A percentile compares a stretch with the other conserved stretches of the same genome.
Conservation (phyloP, 2,797 vertebrate genomes). For the Squalus acanthias region DNA sequence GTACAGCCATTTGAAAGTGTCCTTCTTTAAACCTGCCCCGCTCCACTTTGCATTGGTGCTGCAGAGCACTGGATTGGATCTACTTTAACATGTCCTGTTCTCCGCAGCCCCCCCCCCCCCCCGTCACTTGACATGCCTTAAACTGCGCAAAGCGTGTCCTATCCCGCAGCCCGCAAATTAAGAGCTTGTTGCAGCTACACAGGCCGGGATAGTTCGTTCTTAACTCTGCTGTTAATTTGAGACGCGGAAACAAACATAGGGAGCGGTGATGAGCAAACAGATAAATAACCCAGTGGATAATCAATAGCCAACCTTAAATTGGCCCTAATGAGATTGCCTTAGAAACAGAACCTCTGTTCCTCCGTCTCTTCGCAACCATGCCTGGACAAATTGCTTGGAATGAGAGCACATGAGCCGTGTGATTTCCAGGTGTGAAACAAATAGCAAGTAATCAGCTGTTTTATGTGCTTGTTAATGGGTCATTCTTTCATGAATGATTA, state of each 20-base stretch:
- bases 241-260: not conserved
- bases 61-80: not conserved
- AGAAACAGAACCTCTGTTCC: slow-evolving; percentile 51
- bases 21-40: not conserved
- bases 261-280: not conserved
- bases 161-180: not conserved
- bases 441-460: not conserved
- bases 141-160: too few species aligned
- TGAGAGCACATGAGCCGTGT: slow-evolving; percentile 24
- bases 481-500: slow-evolving; percentile 1
- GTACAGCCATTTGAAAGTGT: not conserved
- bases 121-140: not conserved
- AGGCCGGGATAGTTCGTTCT: not conserved
- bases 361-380: slow-evolving; percentile 41
- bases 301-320: slow-evolving; percentile 37
- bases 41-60: not conserved
- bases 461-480: not conserved
- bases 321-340: slow-evolving; percentile 47
- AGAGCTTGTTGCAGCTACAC: not conserved
- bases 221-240: not conserved
- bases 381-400: slow-evolving; percentile 44
- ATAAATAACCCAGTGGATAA: not conserved
- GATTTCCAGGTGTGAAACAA: slow-evolving; percentile 11
- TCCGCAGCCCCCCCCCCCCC: too few species aligned
- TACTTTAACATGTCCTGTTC: not conserved